Base-by-base conservation (phyloP, 2,797 vertebrate genomes). In the Buphagus erythrorhynchus region DNA sequence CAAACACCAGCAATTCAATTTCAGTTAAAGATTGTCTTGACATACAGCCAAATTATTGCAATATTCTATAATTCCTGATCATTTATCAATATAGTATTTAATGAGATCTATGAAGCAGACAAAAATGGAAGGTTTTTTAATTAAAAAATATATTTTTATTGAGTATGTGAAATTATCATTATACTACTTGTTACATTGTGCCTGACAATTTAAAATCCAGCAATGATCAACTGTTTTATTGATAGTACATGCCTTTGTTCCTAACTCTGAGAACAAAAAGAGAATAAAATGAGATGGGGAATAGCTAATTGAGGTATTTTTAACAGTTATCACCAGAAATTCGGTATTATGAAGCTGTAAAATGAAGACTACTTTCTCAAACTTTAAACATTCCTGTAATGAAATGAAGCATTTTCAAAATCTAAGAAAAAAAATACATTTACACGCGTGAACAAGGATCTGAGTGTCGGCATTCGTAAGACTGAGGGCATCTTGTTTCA, bases 231-330 rank as follows among this genome's bases (percentile, higher is more conserved):
- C 10, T 5, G 0, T 61, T 54, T 63, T 5, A 52, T 42, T 36
- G 31, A 62, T 8, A 59, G 5, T 29, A 31, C 5, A 36, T 43
- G 36, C 5, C n/a, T 81, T 31, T 29, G 2, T 73, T 77, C 10
- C 4, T 45, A 66, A 26, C 5, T 51, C 4, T 17, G 19, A 18
- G 43, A 59, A 45, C 5, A 49, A 59, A 66, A 49, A 4, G 7
- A 10, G 5, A 26, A 8, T 58, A n/a, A 82, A 78, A 35, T 2
- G 1, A 16, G 24, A 35, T 1, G 0, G 1, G 2, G 5, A 63
- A 26, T 12, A 58, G 11, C 1, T 51, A 46, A 19, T 9, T 33
- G 26, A 79, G 11, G 4, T 62, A 25, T 28, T 83, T 80, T 68
- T 43, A 80, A 10, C 1, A 40, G 15, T 16, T 42, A 4, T 22